A percentile compares a stretch with the other conserved stretches of the same genome.
Evolutionary conservation across 2,797 vertebrate genomes (phyloP).

Genomic region (Valencia hispanica): DNA sequence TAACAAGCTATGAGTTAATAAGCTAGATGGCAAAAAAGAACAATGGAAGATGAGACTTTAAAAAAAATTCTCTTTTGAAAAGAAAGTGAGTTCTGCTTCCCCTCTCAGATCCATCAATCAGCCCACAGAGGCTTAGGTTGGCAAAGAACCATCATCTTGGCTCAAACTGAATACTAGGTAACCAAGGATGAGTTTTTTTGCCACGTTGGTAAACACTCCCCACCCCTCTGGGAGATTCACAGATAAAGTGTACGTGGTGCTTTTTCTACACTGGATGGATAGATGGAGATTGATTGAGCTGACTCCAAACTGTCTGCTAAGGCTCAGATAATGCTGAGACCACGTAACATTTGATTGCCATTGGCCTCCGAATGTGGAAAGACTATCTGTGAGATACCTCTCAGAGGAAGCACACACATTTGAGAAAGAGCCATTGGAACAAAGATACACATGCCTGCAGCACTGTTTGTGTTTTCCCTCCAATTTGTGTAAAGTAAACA

Average conservation of each 20-base stretch:
- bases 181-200: conserved; percentile 43
- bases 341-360: conserved; percentile 54
- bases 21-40: neutral
- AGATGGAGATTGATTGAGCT: conserved; percentile 69
- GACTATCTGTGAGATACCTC: conserved; percentile 38
- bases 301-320: conserved; percentile 69
- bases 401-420: conserved; percentile 32
- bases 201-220: conserved; percentile 40
- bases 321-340: conserved; percentile 74
- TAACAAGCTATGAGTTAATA: neutral
- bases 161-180: conserved; percentile 21
- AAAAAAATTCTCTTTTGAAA: conserved; percentile 4
- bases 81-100: neutral
- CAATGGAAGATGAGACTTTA: neutral
- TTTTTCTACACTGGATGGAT: conserved; percentile 51
- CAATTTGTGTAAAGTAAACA: neutral
- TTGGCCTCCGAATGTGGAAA: conserved; percentile 41
- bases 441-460: neutral
- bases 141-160: conserved; percentile 23
- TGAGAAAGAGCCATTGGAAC: conserved; percentile 7
- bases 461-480: neutral
- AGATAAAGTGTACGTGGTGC: conserved; percentile 32
- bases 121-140: neutral
- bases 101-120: conserved; percentile 6
- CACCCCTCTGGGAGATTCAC: conserved; percentile 26